Evolutionary conservation across 2,888 invertebrate genomes (phyloP).

Genomic region (Asteroscopus sphinx): DNA sequence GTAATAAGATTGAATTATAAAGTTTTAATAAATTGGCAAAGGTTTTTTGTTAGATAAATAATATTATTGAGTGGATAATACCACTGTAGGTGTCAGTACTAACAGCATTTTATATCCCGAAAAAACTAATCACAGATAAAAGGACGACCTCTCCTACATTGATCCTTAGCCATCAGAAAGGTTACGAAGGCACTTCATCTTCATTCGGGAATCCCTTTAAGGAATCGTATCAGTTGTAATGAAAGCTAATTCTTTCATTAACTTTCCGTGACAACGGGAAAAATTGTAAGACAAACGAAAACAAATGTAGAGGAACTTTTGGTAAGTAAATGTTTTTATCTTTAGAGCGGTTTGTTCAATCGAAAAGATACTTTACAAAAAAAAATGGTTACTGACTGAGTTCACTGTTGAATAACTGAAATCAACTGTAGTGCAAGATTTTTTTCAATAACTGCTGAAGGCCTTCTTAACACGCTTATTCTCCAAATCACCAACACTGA

Average conservation of each 20-base stretch:
- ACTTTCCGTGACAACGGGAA: constrained; percentile 86
- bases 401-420: too few relatives aligned
- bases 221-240: constrained; percentile 88
- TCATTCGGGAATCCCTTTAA: constrained; percentile 88
- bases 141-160: constrained; percentile 73
- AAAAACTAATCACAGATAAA: constrained; percentile 85
- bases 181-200: constrained; percentile 85
- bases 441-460: too few relatives aligned
- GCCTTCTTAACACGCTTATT: too few relatives aligned
- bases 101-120: constrained; percentile 73
- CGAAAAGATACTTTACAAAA: too few relatives aligned
- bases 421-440: too few relatives aligned
- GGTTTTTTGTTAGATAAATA: not conserved
- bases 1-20: constrained; percentile 36
- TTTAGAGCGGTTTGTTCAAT: constrained; percentile 43
- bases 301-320: constrained; percentile 70
- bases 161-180: constrained; percentile 81
- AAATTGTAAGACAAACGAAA: constrained; percentile 83
- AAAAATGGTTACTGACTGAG: too few relatives aligned
- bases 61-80: constrained; percentile 15
- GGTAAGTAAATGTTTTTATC: constrained; percentile 50
- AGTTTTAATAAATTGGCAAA: constrained; percentile 13
- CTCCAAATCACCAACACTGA: too few relatives aligned
- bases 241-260: constrained; percentile 90
- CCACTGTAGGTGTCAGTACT: constrained; percentile 49